Conservation (phyloP, 2,113 vertebrate species). For the Petrocephalus zakoni region DNA sequence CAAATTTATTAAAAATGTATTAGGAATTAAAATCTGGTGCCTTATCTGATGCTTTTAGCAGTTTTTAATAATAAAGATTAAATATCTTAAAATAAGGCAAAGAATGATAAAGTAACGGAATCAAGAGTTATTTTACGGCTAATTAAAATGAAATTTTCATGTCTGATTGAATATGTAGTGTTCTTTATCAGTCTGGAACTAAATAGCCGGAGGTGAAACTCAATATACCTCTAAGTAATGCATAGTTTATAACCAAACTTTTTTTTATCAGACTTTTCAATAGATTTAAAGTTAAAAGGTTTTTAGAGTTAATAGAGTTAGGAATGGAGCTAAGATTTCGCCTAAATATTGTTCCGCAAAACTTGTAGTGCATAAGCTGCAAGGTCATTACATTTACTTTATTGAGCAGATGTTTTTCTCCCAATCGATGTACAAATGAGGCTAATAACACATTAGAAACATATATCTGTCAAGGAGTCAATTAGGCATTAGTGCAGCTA, state of each 20-base stretch:
- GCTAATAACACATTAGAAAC: background rate
- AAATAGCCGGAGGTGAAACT: background rate
- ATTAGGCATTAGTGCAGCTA: background rate
- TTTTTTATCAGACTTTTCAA: background rate
- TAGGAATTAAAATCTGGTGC: background rate
- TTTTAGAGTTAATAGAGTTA: too few species aligned
- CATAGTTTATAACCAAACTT: background rate
- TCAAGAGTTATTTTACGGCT: background rate
- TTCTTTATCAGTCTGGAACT: background rate
- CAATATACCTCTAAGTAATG: background rate
- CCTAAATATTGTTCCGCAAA: background rate
- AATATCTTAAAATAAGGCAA: background rate
- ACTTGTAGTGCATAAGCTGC: background rate
- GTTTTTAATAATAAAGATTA: background rate
- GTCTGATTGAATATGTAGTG: constrained; percentile 3
- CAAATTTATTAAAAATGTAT: background rate
- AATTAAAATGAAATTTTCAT: constrained; percentile 7
- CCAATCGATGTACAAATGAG: too few species aligned
- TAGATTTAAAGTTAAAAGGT: background rate
- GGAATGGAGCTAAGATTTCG: background rate
- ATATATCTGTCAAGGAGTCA: background rate
- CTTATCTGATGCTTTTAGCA: background rate
- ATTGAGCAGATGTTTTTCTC: background rate
- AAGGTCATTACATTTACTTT: background rate
- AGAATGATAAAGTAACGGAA: background rate